Evolutionary conservation across 2,888 invertebrate species (phyloP), one percentile per base, ranked within the genome.

Genomic region (Mechanitis messenoides): DNA sequence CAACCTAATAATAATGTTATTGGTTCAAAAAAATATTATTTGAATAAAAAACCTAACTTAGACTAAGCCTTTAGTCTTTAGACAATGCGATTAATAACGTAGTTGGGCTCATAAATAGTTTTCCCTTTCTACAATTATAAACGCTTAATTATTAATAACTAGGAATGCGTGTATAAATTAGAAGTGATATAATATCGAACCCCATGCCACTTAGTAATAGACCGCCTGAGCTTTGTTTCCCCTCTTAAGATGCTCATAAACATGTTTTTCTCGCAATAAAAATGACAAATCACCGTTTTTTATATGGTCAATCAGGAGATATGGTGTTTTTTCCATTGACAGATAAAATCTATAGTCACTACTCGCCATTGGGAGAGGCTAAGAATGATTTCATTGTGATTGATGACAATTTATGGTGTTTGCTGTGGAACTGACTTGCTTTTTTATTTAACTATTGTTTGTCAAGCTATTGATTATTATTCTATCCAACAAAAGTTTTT

Each of bases 241-340:
- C 84, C 85, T 86, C 85, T 84, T 89, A 87, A 88, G 87, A 86
- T 87, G 84, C 87, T 85, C 88, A 90, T 90, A 90, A 91, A 90
- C 91, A 90, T 90, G 91, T 90, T 91, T 90, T 90, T 90, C 85
- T 83, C 79, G 85, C 88, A 87, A 88, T 91, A 89, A 90, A 91
- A 90, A 90, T 88, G 90, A 90, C 88, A 88, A 89, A 90, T 90
- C 88, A 87, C 84, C 83, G 79, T 88, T 90, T 90, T 90, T 91
- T 90, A 90, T 90, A 85, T 84, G 88, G 87, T 87, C 90, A 91
- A 90, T 91, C 90, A 90, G 86, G 81, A 81, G 84, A 87, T 86
- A 87, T 81, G 80, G 81, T 78, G 78, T 81, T 84, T 84, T 82
- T 76, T 75, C 71, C 75, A 83, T 80, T 78, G 81, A 78, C 77